phyloP scores from a whole-genome alignment of 2,113 vertebrate species.

The Alaudala cheleensis region DNA sequence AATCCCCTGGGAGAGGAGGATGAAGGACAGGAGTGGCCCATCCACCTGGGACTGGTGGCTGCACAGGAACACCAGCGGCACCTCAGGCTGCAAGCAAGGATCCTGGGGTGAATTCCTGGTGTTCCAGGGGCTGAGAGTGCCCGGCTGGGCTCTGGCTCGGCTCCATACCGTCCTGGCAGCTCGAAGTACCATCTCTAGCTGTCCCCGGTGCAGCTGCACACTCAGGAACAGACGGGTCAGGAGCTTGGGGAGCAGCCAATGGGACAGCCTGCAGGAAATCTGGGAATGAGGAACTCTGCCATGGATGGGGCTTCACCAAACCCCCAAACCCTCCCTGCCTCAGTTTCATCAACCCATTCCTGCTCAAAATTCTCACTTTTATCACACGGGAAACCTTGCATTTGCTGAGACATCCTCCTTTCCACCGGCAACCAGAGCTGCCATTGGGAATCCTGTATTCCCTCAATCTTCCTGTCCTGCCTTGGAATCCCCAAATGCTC shows the following conservation, averaged over 20 bases:
- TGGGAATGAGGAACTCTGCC: accelerated
- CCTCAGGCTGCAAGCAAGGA: not conserved
- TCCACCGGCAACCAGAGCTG: not conserved
- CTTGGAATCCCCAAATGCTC: not conserved
- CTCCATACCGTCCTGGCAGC: not conserved
- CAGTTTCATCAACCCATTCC: not conserved
- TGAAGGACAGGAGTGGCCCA: slow-evolving; percentile 80
- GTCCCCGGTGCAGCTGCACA: slow-evolving; percentile 72
- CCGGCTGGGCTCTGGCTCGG: accelerated
- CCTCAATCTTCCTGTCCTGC: not conserved
- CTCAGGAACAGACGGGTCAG: slow-evolving; percentile 63
- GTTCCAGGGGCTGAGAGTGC: accelerated
- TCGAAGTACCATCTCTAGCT: slow-evolving; percentile 72
- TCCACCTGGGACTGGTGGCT: slow-evolving; percentile 82
- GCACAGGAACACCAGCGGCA: slow-evolving; percentile 82
- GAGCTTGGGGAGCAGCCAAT: slow-evolving; percentile 71
- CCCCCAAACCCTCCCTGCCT: not conserved
- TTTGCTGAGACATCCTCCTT: not conserved
- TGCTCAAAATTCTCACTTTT: not conserved
- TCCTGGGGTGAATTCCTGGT: accelerated
- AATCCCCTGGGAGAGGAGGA: slow-evolving; percentile 83
- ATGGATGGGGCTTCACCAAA: accelerated
- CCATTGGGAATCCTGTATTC: not conserved
- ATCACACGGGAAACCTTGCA: not conserved
- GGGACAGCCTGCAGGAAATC: slow-evolving; percentile 37